phyloP scores from a whole-genome alignment of 2,113 vertebrate species.

The Brachirus orientalis region DNA sequence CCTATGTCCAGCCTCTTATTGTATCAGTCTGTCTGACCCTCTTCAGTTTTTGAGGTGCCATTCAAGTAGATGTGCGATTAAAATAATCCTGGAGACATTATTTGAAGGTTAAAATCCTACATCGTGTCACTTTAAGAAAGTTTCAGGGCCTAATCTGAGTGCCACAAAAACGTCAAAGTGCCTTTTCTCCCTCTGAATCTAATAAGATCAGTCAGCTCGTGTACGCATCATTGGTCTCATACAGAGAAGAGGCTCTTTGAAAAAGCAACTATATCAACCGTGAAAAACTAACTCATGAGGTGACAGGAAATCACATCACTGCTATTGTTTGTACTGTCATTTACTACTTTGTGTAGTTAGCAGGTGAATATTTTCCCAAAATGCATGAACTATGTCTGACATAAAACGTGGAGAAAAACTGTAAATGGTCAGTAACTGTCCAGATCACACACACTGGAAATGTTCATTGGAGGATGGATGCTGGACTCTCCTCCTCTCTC shows the following conservation, averaged over 20 bases:
- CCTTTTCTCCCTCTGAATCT: constrained; percentile 4
- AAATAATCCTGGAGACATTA: too few relatives aligned
- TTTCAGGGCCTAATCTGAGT: constrained; percentile 10
- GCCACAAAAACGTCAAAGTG: background rate
- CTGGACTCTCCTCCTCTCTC: constrained; percentile 30
- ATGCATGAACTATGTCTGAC: too few relatives aligned
- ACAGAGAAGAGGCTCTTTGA: constrained; percentile 1
- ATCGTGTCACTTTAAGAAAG: background rate
- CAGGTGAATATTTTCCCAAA: too few relatives aligned
- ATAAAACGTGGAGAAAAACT: too few relatives aligned
- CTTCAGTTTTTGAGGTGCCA: too few relatives aligned
- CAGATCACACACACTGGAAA: background rate
- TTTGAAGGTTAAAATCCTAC: too few relatives aligned
- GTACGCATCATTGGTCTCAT: constrained; percentile 3
- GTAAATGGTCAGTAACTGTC: too few relatives aligned
- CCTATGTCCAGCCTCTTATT: too few relatives aligned
- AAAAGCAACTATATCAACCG: background rate
- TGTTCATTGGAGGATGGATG: constrained; percentile 5
- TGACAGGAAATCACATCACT: background rate
- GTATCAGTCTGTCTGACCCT: too few relatives aligned
- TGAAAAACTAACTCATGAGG: constrained; percentile 1
- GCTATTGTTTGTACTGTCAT: background rate
- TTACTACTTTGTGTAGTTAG: background rate
- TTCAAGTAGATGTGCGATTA: too few relatives aligned
- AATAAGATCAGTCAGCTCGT: constrained; percentile 21